Percentiles rank a stretch among this genome's conserved stretches.
phyloP scores from a whole-genome alignment of 2,888 invertebrate species.

The Chaetogeoica ovagalla region DNA sequence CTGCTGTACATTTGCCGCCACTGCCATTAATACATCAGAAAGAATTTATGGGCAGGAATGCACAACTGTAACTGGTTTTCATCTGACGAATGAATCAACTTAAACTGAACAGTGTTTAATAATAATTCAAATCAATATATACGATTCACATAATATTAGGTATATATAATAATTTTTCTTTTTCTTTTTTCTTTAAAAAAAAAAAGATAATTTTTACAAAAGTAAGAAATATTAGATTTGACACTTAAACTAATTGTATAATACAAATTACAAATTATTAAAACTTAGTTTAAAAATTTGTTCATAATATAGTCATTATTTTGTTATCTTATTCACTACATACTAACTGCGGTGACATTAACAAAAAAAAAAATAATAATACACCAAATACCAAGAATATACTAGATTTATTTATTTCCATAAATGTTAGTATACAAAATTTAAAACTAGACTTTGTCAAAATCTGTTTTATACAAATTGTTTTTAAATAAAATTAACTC shows the following conservation, averaged over 20 bases:
- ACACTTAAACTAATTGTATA: slow-evolving; percentile 50
- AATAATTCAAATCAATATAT: slow-evolving; percentile 49
- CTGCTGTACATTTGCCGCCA: too few species aligned
- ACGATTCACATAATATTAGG: slow-evolving; percentile 26
- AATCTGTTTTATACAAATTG: slow-evolving; percentile 15
- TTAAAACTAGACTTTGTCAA: slow-evolving; percentile 28
- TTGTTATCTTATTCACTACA: slow-evolving; percentile 35
- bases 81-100: too few species aligned
- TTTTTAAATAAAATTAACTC: slow-evolving; percentile 15
- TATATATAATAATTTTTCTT: slow-evolving; percentile 27
- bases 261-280: slow-evolving; percentile 46
- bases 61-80: too few species aligned
- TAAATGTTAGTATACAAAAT: slow-evolving; percentile 30
- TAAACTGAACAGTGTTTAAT: too few species aligned
- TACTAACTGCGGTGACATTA: background rate
- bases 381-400: slow-evolving; percentile 30
- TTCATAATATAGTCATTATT: slow-evolving; percentile 39
- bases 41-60: too few species aligned
- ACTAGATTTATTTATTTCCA: slow-evolving; percentile 24
- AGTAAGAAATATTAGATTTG: slow-evolving; percentile 46
- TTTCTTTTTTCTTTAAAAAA: too few species aligned
- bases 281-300: slow-evolving; percentile 47
- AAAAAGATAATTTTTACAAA: slow-evolving; percentile 47
- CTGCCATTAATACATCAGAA: too few species aligned
- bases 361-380: slow-evolving; percentile 14